Percentiles rank a stretch among this genome's conserved stretches.
phyloP scores from a whole-genome alignment of 2,113 vertebrate genomes.

The Notothenia rossii region DNA sequence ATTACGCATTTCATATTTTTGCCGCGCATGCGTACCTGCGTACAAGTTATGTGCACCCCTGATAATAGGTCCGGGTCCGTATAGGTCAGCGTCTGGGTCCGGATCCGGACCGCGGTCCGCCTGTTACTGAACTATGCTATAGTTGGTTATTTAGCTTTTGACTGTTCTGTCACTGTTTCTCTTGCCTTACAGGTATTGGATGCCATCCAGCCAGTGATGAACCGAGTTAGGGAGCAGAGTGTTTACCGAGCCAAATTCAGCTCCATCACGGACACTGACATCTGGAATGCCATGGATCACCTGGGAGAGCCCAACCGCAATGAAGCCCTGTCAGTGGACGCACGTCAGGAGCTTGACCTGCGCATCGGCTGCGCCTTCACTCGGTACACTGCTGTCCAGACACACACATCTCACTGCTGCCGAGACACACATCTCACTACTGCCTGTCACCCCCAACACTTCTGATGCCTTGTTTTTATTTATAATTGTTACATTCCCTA shows the following conservation, averaged over 20 bases:
- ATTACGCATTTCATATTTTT: no score
- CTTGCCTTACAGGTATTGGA: conserved; percentile 89
- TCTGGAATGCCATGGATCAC: conserved; percentile 93
- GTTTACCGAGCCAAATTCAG: conserved; percentile 96
- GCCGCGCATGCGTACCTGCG: no score
- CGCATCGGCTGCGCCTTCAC: conserved; percentile 98
- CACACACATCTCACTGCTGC: neutral
- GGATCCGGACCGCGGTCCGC: no score
- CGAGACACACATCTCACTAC: neutral
- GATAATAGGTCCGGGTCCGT: no score
- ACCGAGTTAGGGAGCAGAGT: conserved; percentile 80
- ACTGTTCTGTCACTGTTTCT: neutral
- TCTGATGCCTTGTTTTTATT: neutral
- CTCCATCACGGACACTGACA: conserved; percentile 97
- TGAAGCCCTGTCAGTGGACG: conserved; percentile 95
- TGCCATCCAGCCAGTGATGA: conserved; percentile 91
- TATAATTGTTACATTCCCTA: no score
- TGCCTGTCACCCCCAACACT: neutral
- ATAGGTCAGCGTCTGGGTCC: no score
- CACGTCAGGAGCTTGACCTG: conserved; percentile 96
- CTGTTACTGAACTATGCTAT: no score
- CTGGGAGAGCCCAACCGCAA: conserved; percentile 94
- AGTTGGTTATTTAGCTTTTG: neutral
- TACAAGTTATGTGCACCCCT: no score
- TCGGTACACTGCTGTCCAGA: conserved; percentile 80